Evolutionary conservation across 2,888 invertebrate genomes (phyloP).

Genomic region (Cephus runcator): DNA sequence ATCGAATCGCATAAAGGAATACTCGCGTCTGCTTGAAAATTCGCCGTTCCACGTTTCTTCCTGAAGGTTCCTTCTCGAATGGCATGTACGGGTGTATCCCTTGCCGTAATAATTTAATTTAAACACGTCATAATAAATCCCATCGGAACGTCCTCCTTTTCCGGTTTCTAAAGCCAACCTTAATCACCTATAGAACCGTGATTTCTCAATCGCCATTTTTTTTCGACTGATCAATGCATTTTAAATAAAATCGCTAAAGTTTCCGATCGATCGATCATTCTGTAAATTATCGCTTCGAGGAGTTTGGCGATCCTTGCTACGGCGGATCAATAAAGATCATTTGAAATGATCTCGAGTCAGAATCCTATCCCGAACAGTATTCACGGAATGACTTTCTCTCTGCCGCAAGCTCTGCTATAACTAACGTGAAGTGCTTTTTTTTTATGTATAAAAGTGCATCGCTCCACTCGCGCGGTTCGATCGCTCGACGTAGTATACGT

Average conservation of each 20-base stretch:
- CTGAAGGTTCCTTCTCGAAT: background rate
- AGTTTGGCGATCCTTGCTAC: background rate
- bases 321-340: background rate
- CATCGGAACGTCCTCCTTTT: background rate
- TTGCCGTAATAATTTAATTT: background rate
- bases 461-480: background rate
- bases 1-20: background rate
- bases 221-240: background rate
- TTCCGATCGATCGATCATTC: background rate
- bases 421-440: background rate
- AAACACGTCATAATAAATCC: background rate
- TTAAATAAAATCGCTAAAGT: background rate
- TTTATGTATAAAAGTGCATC: background rate
- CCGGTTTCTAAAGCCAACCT: background rate
- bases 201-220: background rate
- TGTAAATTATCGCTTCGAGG: background rate
- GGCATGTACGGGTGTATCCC: background rate
- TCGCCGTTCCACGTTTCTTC: background rate
- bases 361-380: background rate
- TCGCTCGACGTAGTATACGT: background rate
- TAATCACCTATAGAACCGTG: background rate
- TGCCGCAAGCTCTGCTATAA: background rate
- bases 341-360: background rate
- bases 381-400: background rate
- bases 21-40: background rate